Conservation (phyloP, 1,140 invertebrate genomes). For the Neotoxoptera formosana region DNA sequence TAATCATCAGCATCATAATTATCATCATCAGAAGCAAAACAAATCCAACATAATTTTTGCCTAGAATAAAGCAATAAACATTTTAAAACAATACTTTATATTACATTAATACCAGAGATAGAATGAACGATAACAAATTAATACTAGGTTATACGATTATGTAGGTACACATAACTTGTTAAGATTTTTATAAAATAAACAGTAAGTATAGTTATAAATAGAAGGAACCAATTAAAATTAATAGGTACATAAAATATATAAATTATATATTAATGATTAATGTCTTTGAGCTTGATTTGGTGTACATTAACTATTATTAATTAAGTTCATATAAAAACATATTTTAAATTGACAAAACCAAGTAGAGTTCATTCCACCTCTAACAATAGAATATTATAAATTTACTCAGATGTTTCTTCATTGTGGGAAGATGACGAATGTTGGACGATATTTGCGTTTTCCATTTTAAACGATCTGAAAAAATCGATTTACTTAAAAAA, state of each 20-base stretch:
- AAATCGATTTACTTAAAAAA: neutral
- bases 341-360: neutral
- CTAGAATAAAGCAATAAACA: slow-evolving; percentile 56
- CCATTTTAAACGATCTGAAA: neutral
- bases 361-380: slow-evolving; percentile 29
- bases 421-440: too few species aligned
- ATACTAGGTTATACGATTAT: neutral
- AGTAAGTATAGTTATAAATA: neutral
- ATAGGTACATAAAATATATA: neutral
- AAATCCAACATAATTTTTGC: slow-evolving; percentile 89
- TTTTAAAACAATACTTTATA: neutral
- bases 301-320: slow-evolving; percentile 5
- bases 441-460: too few species aligned
- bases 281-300: neutral
- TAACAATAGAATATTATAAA: neutral
- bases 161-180: neutral
- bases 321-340: slow-evolving; percentile 11
- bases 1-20: slow-evolving; percentile 66
- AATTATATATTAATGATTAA: neutral
- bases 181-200: neutral
- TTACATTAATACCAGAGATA: neutral
- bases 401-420: neutral
- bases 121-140: slow-evolving; percentile 5
- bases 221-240: neutral
- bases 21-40: slow-evolving; percentile 95